These are phyloP conservation scores for Ceratosolen fusciceps DNA, from an alignment of 1,140 invertebrate species.

Conservation along the genomic window DNA sequence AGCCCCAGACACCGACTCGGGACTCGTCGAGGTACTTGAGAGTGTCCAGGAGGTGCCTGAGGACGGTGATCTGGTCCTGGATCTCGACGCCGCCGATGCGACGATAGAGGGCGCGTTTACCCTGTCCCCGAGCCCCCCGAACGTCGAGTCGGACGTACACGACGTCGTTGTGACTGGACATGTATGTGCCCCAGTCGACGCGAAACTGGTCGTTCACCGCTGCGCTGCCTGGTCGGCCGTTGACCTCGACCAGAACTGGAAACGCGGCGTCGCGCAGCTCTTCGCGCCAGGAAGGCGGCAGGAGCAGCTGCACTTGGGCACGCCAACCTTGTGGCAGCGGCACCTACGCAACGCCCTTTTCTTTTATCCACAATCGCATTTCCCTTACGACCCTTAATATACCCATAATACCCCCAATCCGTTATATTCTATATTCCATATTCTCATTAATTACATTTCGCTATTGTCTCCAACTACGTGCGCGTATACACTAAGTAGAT, in stretches of 20 bases:
- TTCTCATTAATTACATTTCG: too few relatives aligned
- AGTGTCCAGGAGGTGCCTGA: constrained; percentile 86
- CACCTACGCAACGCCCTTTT: too few relatives aligned
- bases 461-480: too few relatives aligned
- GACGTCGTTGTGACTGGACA: constrained; percentile 91
- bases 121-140: constrained; percentile 86
- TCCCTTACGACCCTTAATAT: too few relatives aligned
- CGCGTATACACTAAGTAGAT: too few relatives aligned
- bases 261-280: constrained; percentile 87
- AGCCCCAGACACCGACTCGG: constrained; percentile 93
- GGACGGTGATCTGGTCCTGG: constrained; percentile 88
- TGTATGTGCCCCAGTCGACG: constrained; percentile 93
- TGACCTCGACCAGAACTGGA: constrained; percentile 88
- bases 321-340: constrained; percentile 82
- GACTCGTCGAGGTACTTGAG: constrained; percentile 89
- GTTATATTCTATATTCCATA: too few relatives aligned
- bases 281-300: constrained; percentile 87
- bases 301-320: constrained; percentile 83
- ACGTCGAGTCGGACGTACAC: constrained; percentile 92
- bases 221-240: constrained; percentile 91
- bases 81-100: constrained; percentile 89
- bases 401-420: too few relatives aligned
- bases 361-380: too few relatives aligned
- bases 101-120: constrained; percentile 83
- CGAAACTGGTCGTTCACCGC: constrained; percentile 88